A percentile compares a stretch with the other conserved stretches of the same genome.
These are phyloP conservation scores for Drosophila repletoides DNA, from an alignment of 1,140 invertebrate genomes.

Conservation along the genomic window DNA sequence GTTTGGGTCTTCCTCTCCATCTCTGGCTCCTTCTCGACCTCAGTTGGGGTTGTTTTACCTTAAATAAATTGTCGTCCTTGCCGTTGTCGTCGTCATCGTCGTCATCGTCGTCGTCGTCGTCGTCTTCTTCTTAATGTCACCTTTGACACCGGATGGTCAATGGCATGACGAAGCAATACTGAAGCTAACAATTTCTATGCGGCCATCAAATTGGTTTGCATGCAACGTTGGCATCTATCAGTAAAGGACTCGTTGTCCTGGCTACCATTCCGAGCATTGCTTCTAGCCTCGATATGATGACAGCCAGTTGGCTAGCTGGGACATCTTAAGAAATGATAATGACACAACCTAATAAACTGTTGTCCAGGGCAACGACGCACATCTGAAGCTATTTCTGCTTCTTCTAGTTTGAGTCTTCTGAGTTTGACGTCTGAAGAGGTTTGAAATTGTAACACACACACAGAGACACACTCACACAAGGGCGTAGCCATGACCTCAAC, in stretches of 20 bases:
- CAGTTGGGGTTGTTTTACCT: constrained; percentile 19
- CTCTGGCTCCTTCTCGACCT: constrained; percentile 14
- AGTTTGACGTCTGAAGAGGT: constrained; percentile 66
- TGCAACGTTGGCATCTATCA: constrained; percentile 18
- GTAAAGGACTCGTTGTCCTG: constrained; percentile 45
- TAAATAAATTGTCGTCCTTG: constrained; percentile 11
- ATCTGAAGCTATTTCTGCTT: not conserved
- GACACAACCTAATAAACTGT: constrained; percentile 78
- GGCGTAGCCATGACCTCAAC: too few relatives aligned
- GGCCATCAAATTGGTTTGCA: constrained; percentile 28
- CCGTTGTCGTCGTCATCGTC: too few relatives aligned
- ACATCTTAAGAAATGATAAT: constrained; percentile 74
- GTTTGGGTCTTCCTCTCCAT: not conserved
- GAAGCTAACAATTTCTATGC: not conserved
- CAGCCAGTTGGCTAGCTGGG: constrained; percentile 38
- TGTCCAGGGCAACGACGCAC: constrained; percentile 55
- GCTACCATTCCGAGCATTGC: constrained; percentile 49
- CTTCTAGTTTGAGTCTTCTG: constrained; percentile 42
- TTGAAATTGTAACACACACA: constrained; percentile 44
- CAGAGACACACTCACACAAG: constrained; percentile 3
- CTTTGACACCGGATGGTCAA: constrained; percentile 48
- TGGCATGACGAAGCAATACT: constrained; percentile 27
- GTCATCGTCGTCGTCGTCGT: not conserved
- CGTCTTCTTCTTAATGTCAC: constrained; percentile 41
- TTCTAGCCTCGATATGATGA: constrained; percentile 27